Conservation (phyloP, 92 coral and sea anemone genomes). For the Porites evermanni region DNA sequence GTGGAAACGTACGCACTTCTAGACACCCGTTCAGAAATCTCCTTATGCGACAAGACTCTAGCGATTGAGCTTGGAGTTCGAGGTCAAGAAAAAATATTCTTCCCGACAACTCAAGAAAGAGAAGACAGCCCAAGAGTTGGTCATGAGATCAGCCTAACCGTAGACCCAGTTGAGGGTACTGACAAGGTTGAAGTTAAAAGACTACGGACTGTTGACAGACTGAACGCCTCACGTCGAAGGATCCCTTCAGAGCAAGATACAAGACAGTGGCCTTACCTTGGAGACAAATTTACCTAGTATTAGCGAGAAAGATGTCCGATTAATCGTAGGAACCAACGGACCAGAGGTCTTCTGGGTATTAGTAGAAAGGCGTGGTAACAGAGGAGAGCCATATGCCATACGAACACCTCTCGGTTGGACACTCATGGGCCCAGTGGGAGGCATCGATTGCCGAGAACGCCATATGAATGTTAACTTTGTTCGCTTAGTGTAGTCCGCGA, state of each 20-base stretch:
- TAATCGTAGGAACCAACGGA: conserved; percentile 46
- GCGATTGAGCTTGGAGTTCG: conserved; percentile 34
- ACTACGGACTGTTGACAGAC: conserved; percentile 47
- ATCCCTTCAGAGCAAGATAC: conserved; percentile 26
- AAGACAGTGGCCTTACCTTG: conserved; percentile 34
- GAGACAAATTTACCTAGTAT: conserved; percentile 35
- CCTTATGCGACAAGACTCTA: conserved; percentile 44
- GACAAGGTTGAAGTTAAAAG: conserved; percentile 34
- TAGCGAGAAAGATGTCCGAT: conserved; percentile 3
- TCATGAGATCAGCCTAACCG: conserved; percentile 14
- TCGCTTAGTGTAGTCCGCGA: no score
- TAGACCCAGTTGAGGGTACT: conserved; percentile 46
- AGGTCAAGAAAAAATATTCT: conserved; percentile 40
- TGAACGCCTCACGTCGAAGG: conserved; percentile 44
- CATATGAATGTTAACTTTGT: not conserved
- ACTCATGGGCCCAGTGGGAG: not conserved
- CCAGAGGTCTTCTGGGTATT: conserved; percentile 60
- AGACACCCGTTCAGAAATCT: conserved; percentile 57
- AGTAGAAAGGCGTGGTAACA: conserved; percentile 48
- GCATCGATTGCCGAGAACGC: not conserved
- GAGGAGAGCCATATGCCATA: conserved; percentile 43
- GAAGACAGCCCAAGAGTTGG: conserved; percentile 31
- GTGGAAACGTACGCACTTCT: conserved; percentile 59
- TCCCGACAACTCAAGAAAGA: conserved; percentile 59
- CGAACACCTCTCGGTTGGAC: conserved; percentile 53